Conservation (phyloP, 2,888 invertebrate species). For the Mesopsocus fuscifrons region DNA sequence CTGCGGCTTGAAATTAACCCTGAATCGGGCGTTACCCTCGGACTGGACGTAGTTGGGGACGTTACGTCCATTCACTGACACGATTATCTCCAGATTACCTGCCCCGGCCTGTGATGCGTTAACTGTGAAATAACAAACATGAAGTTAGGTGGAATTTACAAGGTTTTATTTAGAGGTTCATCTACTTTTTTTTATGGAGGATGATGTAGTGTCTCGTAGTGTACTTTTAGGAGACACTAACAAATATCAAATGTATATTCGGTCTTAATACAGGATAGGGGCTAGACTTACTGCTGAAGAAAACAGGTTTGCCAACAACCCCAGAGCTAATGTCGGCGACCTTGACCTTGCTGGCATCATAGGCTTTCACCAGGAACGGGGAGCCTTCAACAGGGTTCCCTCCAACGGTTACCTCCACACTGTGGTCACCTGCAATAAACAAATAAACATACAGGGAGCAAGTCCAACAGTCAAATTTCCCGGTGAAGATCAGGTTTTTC, state of each 20-base stretch:
- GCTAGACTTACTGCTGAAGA: conserved; percentile 71
- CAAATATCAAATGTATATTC: too few relatives aligned
- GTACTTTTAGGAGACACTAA: too few relatives aligned
- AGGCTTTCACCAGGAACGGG: conserved; percentile 89
- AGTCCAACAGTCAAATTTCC: too few relatives aligned
- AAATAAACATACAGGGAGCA: too few relatives aligned
- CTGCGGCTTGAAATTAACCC: conserved; percentile 89
- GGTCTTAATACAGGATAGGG: too few relatives aligned
- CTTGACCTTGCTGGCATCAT: conserved; percentile 85
- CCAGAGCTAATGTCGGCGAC: conserved; percentile 86
- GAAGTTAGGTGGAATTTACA: background rate
- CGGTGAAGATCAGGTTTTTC: too few relatives aligned
- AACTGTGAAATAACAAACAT: conserved; percentile 22
- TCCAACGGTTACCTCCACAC: conserved; percentile 53
- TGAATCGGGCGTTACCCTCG: conserved; percentile 88
- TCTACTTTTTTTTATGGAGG: too few relatives aligned
- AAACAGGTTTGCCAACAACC: conserved; percentile 79
- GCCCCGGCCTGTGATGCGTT: conserved; percentile 54
- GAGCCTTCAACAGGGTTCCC: conserved; percentile 83
- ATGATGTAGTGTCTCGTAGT: too few relatives aligned
- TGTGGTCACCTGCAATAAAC: conserved; percentile 41
- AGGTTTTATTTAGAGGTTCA: too few relatives aligned
- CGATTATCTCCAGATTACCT: conserved; percentile 93
- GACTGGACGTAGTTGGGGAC: conserved; percentile 97
- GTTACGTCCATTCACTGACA: conserved; percentile 88